Percentiles rank a stretch among this genome's conserved stretches.
phyloP scores from a whole-genome alignment of 2,113 vertebrate genomes.

The Cacatua alba region DNA sequence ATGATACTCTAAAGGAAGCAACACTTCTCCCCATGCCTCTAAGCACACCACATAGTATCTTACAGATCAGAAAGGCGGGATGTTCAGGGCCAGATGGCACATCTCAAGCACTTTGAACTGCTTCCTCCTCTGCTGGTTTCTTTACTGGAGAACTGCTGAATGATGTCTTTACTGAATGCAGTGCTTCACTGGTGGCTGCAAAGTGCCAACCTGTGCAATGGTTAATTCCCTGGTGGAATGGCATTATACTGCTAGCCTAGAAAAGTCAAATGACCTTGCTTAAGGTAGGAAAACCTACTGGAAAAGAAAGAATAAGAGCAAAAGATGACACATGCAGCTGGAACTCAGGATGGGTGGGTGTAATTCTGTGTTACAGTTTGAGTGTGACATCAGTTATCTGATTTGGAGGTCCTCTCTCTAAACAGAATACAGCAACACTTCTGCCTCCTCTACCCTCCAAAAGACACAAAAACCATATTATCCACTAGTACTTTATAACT shows the following conservation, averaged over 20 bases:
- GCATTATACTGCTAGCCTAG: not conserved
- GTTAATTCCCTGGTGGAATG: not conserved
- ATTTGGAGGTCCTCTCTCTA: not conserved
- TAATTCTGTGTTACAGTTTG: not conserved
- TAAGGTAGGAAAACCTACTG: not conserved
- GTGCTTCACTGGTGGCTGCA: not conserved
- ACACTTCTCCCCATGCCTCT: not conserved
- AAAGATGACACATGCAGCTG: not conserved
- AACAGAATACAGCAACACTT: not conserved
- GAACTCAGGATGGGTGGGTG: not conserved
- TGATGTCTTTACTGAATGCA: not conserved
- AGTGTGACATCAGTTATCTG: rapidly evolving
- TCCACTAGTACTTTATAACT: not conserved
- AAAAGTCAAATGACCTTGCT: not conserved
- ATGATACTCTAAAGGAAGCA: not conserved
- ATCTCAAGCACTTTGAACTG: not conserved
- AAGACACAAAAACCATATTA: too few species aligned
- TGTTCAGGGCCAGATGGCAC: not conserved
- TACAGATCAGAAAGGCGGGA: not conserved
- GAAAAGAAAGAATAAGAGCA: not conserved
- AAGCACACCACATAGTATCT: rapidly evolving
- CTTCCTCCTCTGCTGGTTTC: not conserved
- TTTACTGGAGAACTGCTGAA: not conserved
- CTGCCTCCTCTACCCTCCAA: not conserved
- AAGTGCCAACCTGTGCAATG: not conserved